phyloP scores from a whole-genome alignment of 2,888 invertebrate genomes.

The Halictus ligatus region DNA sequence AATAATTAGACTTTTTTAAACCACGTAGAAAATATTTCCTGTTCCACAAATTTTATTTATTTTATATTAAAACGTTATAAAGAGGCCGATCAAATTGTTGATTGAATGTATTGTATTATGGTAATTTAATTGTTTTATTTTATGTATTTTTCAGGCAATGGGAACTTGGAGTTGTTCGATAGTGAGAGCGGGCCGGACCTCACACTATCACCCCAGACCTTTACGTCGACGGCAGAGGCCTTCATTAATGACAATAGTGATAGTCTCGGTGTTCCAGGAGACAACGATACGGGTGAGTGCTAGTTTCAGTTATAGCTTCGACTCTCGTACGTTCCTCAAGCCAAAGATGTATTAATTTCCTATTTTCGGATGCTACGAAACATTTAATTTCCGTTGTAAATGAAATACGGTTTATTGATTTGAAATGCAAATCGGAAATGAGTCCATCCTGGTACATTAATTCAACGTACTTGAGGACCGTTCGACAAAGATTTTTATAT shows the following conservation, averaged over 20 bases:
- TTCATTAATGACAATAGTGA: constrained; percentile 88
- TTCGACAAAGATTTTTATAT: not conserved
- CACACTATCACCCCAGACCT: constrained; percentile 87
- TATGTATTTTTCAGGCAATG: constrained; percentile 77
- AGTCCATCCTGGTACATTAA: not conserved
- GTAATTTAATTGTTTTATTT: not conserved
- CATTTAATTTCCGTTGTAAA: no score
- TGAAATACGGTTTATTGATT: no score
- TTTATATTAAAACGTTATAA: not conserved
- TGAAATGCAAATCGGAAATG: no score
- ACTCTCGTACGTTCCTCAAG: not conserved
- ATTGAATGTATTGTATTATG: not conserved
- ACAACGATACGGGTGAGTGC: constrained; percentile 86
- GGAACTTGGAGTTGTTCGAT: constrained; percentile 87
- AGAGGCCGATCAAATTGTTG: not conserved
- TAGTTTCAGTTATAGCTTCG: not conserved
- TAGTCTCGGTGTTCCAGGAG: constrained; percentile 87
- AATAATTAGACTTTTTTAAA: not conserved
- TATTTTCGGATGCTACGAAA: no score
- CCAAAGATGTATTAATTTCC: not conserved
- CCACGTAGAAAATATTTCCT: not conserved
- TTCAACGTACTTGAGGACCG: not conserved
- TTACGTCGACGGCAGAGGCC: constrained; percentile 88
- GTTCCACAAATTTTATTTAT: not conserved
- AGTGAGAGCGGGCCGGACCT: constrained; percentile 87